Conservation (phyloP, 92 coral and sea anemone species). For the Phenganax subtilis region DNA sequence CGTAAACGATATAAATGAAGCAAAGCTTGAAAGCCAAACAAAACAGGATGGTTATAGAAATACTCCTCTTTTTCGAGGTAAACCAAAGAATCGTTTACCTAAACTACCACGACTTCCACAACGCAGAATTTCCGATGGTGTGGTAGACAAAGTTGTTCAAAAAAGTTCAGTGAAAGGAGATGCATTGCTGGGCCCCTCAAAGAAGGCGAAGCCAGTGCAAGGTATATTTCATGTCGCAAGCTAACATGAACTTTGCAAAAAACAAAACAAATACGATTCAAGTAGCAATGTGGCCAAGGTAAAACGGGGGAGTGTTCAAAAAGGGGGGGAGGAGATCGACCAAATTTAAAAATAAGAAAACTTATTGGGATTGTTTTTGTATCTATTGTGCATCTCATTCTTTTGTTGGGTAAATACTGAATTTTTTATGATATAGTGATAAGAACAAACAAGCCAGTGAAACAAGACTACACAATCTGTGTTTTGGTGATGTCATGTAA, state of each 20-base stretch:
- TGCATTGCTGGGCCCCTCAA: not conserved
- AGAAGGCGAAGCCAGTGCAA: not conserved
- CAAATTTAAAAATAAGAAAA: no score
- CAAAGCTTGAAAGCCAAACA: not conserved
- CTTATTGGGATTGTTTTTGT: no score
- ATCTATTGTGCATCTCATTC: not conserved
- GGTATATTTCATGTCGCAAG: not conserved
- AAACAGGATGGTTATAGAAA: not conserved
- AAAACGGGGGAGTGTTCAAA: no score
- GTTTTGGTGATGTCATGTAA: constrained; percentile 84
- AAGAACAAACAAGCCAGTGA: not conserved
- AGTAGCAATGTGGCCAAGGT: no score
- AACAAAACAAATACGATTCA: no score
- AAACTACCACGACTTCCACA: constrained; percentile 22
- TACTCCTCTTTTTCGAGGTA: constrained; percentile 16
- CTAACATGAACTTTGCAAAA: no score
- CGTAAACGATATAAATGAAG: not conserved
- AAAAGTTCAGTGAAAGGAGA: constrained; percentile 24
- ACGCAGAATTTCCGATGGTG: constrained; percentile 26
- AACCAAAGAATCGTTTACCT: not conserved
- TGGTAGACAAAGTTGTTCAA: constrained; percentile 8
- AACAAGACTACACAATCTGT: constrained; percentile 48
- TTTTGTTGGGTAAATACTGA: not conserved
- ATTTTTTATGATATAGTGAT: not conserved
- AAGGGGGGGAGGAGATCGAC: no score